These are phyloP conservation scores for Silurus lanzhouensis DNA, from an alignment of 2,797 vertebrate species.

Conservation along the genomic window DNA sequence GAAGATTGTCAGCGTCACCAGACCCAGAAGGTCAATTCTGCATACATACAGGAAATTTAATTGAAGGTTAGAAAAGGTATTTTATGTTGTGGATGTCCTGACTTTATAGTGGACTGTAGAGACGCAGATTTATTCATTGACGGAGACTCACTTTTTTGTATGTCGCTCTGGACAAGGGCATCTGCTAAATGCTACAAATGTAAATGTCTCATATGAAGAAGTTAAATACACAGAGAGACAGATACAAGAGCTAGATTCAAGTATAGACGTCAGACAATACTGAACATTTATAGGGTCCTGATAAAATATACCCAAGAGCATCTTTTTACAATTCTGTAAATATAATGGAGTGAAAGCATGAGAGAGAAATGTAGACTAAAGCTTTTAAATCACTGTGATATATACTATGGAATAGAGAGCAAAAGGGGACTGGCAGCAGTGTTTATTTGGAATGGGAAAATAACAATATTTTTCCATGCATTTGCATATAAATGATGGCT, in stretches of 20 bases:
- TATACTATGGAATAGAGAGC: neutral
- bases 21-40: too few relatives aligned
- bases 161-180: too few relatives aligned
- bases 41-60: too few relatives aligned
- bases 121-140: too few relatives aligned
- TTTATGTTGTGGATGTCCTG: too few relatives aligned
- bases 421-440: neutral
- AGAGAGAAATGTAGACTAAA: neutral
- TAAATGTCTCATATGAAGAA: too few relatives aligned
- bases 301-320: neutral
- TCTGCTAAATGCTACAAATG: too few relatives aligned
- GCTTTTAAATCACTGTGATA: slow-evolving; percentile 5
- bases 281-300: neutral
- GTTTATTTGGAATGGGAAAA: slow-evolving; percentile 45
- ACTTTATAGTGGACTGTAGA: too few relatives aligned
- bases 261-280: neutral
- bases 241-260: neutral
- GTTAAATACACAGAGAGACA: neutral
- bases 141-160: too few relatives aligned
- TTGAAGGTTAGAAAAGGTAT: too few relatives aligned
- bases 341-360: neutral
- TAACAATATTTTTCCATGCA: slow-evolving; percentile 49
- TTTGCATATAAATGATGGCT: slow-evolving; percentile 75
- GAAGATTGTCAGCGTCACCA: too few relatives aligned
- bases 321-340: neutral